Evolutionary conservation across 2,113 vertebrate genomes (phyloP).

Genomic region (Etheostoma cragini): DNA sequence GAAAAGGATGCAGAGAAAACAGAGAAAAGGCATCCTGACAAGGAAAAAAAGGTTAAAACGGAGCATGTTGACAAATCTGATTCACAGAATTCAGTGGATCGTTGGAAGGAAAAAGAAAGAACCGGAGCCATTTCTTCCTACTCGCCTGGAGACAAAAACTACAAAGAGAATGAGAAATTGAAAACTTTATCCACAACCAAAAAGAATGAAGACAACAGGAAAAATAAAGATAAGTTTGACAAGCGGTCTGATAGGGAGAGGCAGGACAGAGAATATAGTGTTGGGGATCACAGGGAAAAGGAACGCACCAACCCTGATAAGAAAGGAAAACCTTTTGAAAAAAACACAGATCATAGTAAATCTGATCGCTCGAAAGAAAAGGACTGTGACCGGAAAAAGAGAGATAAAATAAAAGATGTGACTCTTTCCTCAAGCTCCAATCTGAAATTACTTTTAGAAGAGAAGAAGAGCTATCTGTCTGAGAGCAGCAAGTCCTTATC

Average conservation of each 20-base stretch:
- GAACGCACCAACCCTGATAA: conserved; percentile 89
- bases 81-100: conserved; percentile 86
- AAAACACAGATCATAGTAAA: conserved; percentile 87
- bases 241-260: conserved; percentile 92
- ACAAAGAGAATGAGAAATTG: conserved; percentile 92
- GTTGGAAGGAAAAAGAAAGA: conserved; percentile 87
- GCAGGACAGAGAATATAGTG: conserved; percentile 87
- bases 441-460: conserved; percentile 88
- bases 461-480: conserved; percentile 84
- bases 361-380: conserved; percentile 89
- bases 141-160: conserved; percentile 87
- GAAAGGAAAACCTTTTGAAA: conserved; percentile 90
- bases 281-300: conserved; percentile 87
- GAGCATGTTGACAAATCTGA: conserved; percentile 92
- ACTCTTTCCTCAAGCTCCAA: conserved; percentile 80
- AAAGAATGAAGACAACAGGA: conserved; percentile 92
- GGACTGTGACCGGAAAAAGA: conserved; percentile 90
- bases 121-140: conserved; percentile 70
- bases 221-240: conserved; percentile 91
- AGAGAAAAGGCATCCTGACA: conserved; percentile 91
- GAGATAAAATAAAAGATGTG: conserved; percentile 90
- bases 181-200: conserved; percentile 84
- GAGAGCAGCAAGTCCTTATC: conserved; percentile 86
- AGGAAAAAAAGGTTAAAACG: conserved; percentile 91
- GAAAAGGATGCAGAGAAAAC: conserved; percentile 90